Evolutionary conservation across 2,888 invertebrate genomes (phyloP), one percentile per base, ranked within the genome.

Genomic region (Troides aeacus): DNA sequence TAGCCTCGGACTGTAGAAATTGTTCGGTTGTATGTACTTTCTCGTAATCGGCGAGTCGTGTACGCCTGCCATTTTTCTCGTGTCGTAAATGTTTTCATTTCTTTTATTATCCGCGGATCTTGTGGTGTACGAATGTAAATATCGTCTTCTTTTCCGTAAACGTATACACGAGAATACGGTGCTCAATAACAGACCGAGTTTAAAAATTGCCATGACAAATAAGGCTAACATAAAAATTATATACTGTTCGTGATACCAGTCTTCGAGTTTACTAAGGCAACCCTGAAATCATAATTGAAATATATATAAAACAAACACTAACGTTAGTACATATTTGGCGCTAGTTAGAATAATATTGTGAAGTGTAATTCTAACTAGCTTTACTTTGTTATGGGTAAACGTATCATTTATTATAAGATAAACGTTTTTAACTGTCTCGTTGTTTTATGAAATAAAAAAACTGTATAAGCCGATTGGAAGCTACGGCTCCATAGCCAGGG

Each of bases 201-300:
- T 96, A 62, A 96, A 93, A n/a, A 96, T 82, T 0, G 96, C 95
- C 24, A 95, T 88, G 2, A 95, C 88, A 67, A 97, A 90, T 24
- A 96, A 94, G 24, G 94, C 93, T 6, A 93, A 92, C 78, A 97
- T 91, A 75, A 97, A 94, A 56, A 95, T 88, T 39, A 95, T 83
- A 76, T 96, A 96, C 75, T 97, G 97, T 71, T 96, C 94, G 69
- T 95, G 94, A 79, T 96, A 96, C 97, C 97, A 97, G 71, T 94
- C 93, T 83, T 96, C 96, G 68, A 97, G 85, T 81, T 93, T 93
- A 46, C 91, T 93, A 61, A 95, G 86, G 75, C 97, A 97, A 30
- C 96, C 95, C 95, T 95, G 85, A 59, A 92, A 84, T 21, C 30
- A 58, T 72, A 72, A 73, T 57, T 10, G n/a, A 53, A 53, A 53